Conservation (phyloP, 2,113 vertebrate species). For the Dascyllus trimaculatus region DNA sequence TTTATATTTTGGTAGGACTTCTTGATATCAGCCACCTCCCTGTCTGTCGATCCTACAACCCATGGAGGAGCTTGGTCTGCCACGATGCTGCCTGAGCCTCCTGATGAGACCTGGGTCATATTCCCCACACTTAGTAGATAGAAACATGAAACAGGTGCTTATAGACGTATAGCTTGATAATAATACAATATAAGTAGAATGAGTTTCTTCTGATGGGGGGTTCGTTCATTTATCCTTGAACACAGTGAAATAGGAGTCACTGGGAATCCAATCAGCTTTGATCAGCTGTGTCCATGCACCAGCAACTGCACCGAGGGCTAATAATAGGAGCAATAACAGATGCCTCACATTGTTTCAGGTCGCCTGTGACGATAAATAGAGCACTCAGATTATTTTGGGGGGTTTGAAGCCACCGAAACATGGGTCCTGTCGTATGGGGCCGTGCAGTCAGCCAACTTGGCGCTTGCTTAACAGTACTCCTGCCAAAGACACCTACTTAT, state of each 20-base stretch:
- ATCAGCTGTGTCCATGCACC: constrained; percentile 76
- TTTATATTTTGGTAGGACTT: no score
- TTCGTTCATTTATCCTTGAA: constrained; percentile 54
- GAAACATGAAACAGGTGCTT: no score
- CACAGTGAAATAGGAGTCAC: constrained; percentile 56
- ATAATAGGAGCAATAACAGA: constrained; percentile 77
- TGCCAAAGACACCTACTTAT: constrained; percentile 74
- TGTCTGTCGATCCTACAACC: no score
- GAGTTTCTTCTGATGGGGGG: background rate
- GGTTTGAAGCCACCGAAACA: constrained; percentile 59
- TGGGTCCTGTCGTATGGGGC: constrained; percentile 60
- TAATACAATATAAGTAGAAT: background rate
- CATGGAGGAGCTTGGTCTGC: no score
- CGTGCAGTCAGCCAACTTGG: constrained; percentile 65
- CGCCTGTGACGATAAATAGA: constrained; percentile 74
- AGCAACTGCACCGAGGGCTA: constrained; percentile 66
- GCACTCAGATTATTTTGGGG: constrained; percentile 74
- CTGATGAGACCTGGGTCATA: no score
- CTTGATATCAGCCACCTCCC: no score
- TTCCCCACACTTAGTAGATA: no score
- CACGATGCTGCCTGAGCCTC: no score
- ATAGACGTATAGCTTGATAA: background rate
- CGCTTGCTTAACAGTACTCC: constrained; percentile 40
- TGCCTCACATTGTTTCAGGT: constrained; percentile 74
- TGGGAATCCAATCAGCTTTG: constrained; percentile 64